Evolutionary conservation across 1,140 invertebrate species (phyloP).

Genomic region (Fopius arisanus): DNA sequence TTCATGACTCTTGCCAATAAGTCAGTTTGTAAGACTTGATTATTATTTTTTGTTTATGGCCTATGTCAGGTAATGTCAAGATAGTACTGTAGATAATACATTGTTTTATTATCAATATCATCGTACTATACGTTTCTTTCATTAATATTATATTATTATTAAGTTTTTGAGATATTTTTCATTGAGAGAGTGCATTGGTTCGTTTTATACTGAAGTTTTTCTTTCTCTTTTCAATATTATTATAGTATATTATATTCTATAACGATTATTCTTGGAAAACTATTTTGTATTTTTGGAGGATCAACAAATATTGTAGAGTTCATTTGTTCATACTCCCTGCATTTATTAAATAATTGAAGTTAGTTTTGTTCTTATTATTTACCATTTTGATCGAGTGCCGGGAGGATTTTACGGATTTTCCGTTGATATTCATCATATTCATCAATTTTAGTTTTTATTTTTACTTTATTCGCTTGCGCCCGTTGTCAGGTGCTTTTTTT

Average conservation of each 20-base stretch:
- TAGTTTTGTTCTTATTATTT: constrained; percentile 40
- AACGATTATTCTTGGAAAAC: constrained; percentile 1
- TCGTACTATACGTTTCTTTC: constrained; percentile 39
- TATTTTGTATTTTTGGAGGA: constrained; percentile 18
- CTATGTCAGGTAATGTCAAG: constrained; percentile 31
- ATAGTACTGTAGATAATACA: constrained; percentile 37
- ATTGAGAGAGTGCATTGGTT: constrained; percentile 25
- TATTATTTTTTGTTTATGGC: neutral
- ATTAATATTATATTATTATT: constrained; percentile 41
- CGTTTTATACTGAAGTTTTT: constrained; percentile 42
- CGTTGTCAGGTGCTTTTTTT: too few relatives aligned
- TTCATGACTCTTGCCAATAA: constrained; percentile 29
- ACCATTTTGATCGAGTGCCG: too few relatives aligned
- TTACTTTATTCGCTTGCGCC: too few relatives aligned
- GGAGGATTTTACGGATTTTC: too few relatives aligned
- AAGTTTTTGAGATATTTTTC: constrained; percentile 44
- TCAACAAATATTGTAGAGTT: neutral
- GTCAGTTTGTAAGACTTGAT: constrained; percentile 14
- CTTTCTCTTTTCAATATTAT: constrained; percentile 32
- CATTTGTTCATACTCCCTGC: constrained; percentile 32
- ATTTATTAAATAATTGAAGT: constrained; percentile 55
- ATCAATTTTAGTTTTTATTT: too few relatives aligned
- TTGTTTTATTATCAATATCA: constrained; percentile 38
- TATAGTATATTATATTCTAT: constrained; percentile 26
- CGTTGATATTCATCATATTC: too few relatives aligned